Evolutionary conservation across 2,888 invertebrate species (phyloP), one percentile per base, ranked within the genome.

Genomic region (Epiblema foenella): DNA sequence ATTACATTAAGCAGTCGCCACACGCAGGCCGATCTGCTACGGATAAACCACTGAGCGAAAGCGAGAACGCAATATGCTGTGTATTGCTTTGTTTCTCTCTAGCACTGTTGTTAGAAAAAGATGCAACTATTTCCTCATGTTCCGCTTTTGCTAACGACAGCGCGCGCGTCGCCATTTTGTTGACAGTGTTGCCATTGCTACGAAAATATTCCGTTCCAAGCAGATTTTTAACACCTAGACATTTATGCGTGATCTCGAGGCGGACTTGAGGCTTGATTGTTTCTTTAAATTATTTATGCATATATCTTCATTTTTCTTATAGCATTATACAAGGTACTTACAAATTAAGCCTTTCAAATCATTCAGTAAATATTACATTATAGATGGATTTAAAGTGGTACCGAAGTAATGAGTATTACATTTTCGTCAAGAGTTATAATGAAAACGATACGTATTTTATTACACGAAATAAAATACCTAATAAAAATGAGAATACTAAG

Each of bases 101-200:
- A 24, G 18, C 29, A 37, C 29, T 18, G 24, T 10, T 62, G 66
- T n/a, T 49, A 56, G 60, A 67, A 67, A 62, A 51, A 67, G 71
- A 71, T 15, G 18, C 4, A 17, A 33, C 24, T 54, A 57, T 33
- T 54, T 56, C 24, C 49, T 18, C 8, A 29, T 49, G 15, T 56
- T 37, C 49, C 46, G 5, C 20, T 37, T 15, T 56, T 51, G 60
- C 62, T 49, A 18, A 49, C 66, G 72, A 75, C 71, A 76, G 76
- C 76, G 77, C 78, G 79, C 78, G 76, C 72, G 77, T 67, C 77
- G 77, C 80, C 79, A 79, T 81, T 67, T 79, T 81, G 46, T 33
- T 20, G 20, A 8, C 33, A 66, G 68, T 77, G 77, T 79, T 81
- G 74, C 81, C 76, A 76, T 66, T 58, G 33, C 18, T 57, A 66